Evolutionary conservation across 2,797 vertebrate species (phyloP).

Genomic region (Peromyscus melanophrys): DNA sequence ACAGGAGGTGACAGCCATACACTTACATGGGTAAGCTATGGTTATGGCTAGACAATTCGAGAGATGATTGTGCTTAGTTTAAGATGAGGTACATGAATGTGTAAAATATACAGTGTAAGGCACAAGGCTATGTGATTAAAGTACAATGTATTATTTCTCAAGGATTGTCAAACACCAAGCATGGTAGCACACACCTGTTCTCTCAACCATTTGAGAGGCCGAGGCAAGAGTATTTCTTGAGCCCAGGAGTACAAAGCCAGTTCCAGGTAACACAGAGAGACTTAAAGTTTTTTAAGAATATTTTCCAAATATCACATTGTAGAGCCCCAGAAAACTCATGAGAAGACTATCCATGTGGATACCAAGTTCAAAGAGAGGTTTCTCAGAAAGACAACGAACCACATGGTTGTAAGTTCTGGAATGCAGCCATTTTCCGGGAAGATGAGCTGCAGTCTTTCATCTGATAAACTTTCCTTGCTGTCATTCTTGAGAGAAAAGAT

Average conservation of each 20-base stretch:
- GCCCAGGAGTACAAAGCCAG: neutral
- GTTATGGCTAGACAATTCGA: neutral
- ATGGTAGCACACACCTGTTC: neutral
- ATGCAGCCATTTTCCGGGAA: neutral
- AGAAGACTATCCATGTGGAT: conserved; percentile 4
- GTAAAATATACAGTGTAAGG: neutral
- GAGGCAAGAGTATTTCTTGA: neutral
- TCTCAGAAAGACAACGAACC: neutral
- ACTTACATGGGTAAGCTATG: neutral
- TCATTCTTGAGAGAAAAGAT: neutral
- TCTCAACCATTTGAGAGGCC: neutral
- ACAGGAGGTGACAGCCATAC: neutral
- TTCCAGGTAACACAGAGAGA: neutral
- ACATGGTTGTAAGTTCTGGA: neutral
- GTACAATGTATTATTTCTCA: neutral
- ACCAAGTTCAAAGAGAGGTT: neutral
- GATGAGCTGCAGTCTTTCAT: neutral
- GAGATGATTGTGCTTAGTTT: neutral
- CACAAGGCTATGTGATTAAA: neutral
- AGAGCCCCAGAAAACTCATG: neutral
- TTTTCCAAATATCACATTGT: neutral
- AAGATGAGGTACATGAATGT: neutral
- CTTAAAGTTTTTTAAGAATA: neutral
- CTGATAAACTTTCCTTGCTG: neutral
- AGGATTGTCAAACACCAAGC: neutral